Base-by-base conservation (phyloP, 2,113 vertebrate species). In the Tapirus terrestris region DNA sequence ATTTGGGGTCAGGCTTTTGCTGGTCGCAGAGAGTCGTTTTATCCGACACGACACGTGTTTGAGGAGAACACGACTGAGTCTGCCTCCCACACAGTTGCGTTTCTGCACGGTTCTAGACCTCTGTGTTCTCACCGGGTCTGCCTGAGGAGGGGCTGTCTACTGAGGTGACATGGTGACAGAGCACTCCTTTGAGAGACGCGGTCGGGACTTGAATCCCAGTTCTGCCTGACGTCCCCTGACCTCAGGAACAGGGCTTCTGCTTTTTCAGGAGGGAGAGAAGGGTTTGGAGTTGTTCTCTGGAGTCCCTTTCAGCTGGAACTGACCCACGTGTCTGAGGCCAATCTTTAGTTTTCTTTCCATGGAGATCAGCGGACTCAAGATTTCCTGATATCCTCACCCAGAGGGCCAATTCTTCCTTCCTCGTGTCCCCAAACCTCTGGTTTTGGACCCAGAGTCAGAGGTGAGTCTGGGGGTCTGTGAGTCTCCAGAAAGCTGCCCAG, bases 81-180 rank as follows among this genome's bases (percentile, higher is more conserved):
- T 9, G 14, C 18, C 45, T 80, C 58, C 27, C 27, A 6, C 8
- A 0, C 0, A 12, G n/a, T 23, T n/a, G 5, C 21, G 3, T 18
- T 33, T 56, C 10, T 29, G 5, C 3, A 5, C 5, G 1, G 31
- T 4, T n/a, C 45, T 39, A 39, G 39, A 39, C 23, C 12, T 4
- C 11, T 13, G 14, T 39, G 2, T 12, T 3, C n/a, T n/a, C 75
- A 6, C 45, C 2, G 17, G 2, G 17, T 1, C 23, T 3, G 45
- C 58, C 70, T 11, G 1, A 20, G 72, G 70, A 45, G 23, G 8
- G 10, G 12, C 61, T 18, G 2, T 36, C 39, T 73, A 53, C 79
- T 23, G 0, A 0, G 33, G 39, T 20, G 6, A 23, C 3, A 0
- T 11, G 48, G 8, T 0, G 11, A 6, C 5, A 20, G 16, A 27